A percentile compares a stretch with the other conserved stretches of the same genome.
phyloP scores from a whole-genome alignment of 2,888 invertebrate species.

The Cybosia mesomella region DNA sequence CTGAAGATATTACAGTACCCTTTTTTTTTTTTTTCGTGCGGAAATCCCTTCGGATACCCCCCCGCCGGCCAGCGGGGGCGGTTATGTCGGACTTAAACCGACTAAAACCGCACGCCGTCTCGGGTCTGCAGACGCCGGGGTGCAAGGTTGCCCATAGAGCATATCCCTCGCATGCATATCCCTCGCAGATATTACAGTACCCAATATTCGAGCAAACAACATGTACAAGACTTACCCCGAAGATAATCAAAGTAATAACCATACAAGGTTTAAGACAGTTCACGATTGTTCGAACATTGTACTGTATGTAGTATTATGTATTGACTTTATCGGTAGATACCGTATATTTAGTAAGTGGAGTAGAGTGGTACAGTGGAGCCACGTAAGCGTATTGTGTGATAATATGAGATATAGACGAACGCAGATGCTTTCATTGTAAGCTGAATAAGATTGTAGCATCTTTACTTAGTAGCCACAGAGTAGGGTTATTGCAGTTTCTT shows the following conservation, averaged over 20 bases:
- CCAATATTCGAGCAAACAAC: neutral
- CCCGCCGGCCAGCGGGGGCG: too few relatives aligned
- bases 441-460: neutral
- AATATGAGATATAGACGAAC: neutral
- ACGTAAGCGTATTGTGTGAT: neutral
- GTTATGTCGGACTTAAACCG: too few relatives aligned
- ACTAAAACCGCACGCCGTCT: too few relatives aligned
- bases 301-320: neutral
- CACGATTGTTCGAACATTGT: neutral
- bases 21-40: too few relatives aligned
- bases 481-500: too few relatives aligned
- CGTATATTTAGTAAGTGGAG: constrained; percentile 2
- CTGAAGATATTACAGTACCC: too few relatives aligned
- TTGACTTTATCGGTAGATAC: neutral
- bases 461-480: too few relatives aligned
- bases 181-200: too few relatives aligned
- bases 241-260: constrained; percentile 1
- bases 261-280: neutral
- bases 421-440: neutral
- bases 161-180: too few relatives aligned
- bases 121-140: too few relatives aligned
- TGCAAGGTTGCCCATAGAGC: too few relatives aligned
- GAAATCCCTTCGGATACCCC: too few relatives aligned
- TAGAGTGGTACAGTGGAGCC: neutral
- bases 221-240: neutral